Evolutionary conservation across 2,797 vertebrate species (phyloP), one percentile per base, ranked within the genome.

Genomic region (Coccyzus lansbergi): DNA sequence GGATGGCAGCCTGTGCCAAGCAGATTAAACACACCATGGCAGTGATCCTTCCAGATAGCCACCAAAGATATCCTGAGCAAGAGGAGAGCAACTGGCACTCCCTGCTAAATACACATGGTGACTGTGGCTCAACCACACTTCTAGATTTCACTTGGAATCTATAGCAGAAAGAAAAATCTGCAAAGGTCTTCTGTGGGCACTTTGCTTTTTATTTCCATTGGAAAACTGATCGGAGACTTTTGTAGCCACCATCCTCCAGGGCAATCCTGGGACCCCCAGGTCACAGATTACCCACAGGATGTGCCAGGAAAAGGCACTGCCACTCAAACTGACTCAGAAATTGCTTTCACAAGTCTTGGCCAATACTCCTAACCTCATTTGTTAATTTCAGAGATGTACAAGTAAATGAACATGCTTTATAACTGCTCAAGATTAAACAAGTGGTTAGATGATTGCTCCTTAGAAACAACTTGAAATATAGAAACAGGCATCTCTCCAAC

Each of bases 401-500:
- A 40, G 76, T 44, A 83, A 79, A 77, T 18, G 55, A 90, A 71
- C 72, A 28, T 1, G 29, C 56, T 74, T 59, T 26, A 7, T 40
- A 76, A 16, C 24, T 79, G 36, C 74, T 67, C 34, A 46, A 44
- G 55, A 62, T 91, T 80, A 85, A 94, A 83, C 62, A 51, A 92
- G 74, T 34, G 38, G 52, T 65, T 29, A 40, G 59, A 44, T 38
- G 64, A 67, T 64, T 64, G 55, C 71, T 89, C 64, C 80, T 79
- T 31, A 68, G 84, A 92, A 86, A 86, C 68, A 62, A 70, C 77
- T 74, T 46, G 42, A 82, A 93, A 68, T 29, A 75, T 6, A 83
- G 74, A 38, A 93, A 74, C 13, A 38, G 79, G 81, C 55, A 53
- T 48, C 33, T 82, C 77, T 81, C 94, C 93, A 93, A 56, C 40